Conservation (phyloP, 2,888 invertebrate genomes). For the Nomada ferruginata region DNA sequence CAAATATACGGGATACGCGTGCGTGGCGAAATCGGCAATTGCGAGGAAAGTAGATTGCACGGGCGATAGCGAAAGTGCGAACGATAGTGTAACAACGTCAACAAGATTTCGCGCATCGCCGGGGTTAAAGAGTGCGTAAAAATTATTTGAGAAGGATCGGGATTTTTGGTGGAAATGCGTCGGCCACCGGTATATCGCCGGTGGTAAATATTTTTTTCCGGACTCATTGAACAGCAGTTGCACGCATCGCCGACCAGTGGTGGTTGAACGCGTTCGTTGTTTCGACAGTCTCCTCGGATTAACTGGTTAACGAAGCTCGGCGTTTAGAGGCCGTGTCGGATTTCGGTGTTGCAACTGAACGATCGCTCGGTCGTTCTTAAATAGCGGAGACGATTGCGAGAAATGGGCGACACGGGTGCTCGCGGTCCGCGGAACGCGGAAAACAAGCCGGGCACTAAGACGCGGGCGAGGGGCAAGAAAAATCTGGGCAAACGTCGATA, state of each 20-base stretch:
- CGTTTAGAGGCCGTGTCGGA: no score
- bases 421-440: not conserved
- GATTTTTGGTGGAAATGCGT: not conserved
- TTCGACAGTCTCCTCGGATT: constrained; percentile 46
- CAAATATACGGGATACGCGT: not conserved
- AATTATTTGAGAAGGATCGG: constrained; percentile 5
- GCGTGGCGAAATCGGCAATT: not conserved
- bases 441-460: not conserved
- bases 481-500: not conserved
- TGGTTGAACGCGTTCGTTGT: constrained; percentile 28
- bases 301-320: constrained; percentile 6
- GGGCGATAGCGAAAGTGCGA: constrained; percentile 20
- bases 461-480: not conserved
- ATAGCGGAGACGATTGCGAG: no score
- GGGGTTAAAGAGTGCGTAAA: constrained; percentile 28
- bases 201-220: constrained; percentile 47
- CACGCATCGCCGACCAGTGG: constrained; percentile 39
- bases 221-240: constrained; percentile 48
- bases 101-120: constrained; percentile 25
- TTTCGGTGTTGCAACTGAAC: no score
- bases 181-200: constrained; percentile 4
- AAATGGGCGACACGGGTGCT: not conserved
- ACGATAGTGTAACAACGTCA: constrained; percentile 10
- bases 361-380: no score
- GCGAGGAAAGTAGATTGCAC: no score